phyloP scores from a whole-genome alignment of 2,888 invertebrate genomes.

The Luffia ferchaultella region DNA sequence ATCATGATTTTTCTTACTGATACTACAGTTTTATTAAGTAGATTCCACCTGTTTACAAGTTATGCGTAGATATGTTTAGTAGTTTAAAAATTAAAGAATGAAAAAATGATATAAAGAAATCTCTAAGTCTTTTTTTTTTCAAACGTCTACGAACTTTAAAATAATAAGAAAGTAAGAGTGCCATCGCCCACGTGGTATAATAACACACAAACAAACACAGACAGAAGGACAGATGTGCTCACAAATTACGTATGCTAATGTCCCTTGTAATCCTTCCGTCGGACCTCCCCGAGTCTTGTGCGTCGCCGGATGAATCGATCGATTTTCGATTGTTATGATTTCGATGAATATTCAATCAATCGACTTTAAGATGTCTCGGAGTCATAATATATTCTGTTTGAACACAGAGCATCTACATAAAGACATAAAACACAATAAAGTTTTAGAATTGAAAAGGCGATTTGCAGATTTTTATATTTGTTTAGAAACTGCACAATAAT shows the following conservation, averaged over 20 bases:
- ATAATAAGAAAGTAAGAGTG: constrained; percentile 41
- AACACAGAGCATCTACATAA: background rate
- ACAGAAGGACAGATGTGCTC: constrained; percentile 37
- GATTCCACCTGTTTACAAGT: no score
- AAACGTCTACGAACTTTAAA: no score
- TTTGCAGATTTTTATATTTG: no score
- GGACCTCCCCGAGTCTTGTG: constrained; percentile 37
- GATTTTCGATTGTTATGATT: constrained; percentile 3
- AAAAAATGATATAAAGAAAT: no score
- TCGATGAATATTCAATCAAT: background rate
- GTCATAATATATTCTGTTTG: background rate
- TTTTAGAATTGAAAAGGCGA: no score
- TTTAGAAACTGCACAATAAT: no score
- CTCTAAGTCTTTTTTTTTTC: no score
- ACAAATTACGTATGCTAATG: constrained; percentile 62
- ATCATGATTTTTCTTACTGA: no score
- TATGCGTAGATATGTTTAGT: no score
- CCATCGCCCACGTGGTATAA: constrained; percentile 33
- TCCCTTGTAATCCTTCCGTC: constrained; percentile 54
- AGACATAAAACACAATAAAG: no score
- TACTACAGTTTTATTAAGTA: no score
- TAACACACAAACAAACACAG: background rate
- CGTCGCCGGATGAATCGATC: constrained; percentile 4
- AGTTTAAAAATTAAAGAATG: no score
- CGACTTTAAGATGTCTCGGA: background rate